These are phyloP conservation scores for Cephalopachus bancanus DNA, from an alignment of 2,797 vertebrate genomes.

Conservation along the genomic window DNA sequence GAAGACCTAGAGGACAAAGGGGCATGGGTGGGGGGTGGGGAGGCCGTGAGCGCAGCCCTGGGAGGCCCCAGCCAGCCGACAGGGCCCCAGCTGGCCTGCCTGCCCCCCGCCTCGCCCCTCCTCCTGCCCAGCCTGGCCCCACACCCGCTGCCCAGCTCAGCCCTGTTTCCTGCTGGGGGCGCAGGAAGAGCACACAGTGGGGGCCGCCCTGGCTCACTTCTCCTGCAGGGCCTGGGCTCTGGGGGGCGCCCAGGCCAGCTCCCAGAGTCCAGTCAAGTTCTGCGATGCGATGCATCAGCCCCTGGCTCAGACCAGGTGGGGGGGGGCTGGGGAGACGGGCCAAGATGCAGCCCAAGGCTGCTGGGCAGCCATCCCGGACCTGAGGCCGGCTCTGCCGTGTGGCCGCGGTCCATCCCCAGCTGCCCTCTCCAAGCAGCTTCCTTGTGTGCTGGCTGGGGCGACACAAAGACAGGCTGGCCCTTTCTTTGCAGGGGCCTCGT, in stretches of 20 bases:
- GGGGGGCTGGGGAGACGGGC: conserved; percentile 38
- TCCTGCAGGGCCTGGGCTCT: conserved; percentile 27
- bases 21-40: background rate
- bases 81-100: conserved; percentile 41
- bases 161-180: conserved; percentile 34
- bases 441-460: background rate
- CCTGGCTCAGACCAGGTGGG: conserved; percentile 48
- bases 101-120: background rate
- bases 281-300: conserved; percentile 14
- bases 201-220: conserved; percentile 11
- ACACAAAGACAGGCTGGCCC: background rate
- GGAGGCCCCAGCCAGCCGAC: background rate
- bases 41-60: background rate
- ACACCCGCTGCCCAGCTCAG: background rate
- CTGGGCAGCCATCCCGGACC: conserved; percentile 20
- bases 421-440: background rate
- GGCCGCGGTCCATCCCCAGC: background rate
- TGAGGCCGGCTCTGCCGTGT: conserved; percentile 11
- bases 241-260: background rate
- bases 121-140: background rate
- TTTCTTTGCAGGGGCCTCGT: background rate
- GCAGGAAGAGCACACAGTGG: conserved; percentile 70
- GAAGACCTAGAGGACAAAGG: conserved; percentile 94
- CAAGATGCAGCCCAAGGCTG: background rate
- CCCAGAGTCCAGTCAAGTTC: background rate